These are phyloP conservation scores for Schizothorax lantsangensis DNA, from an alignment of 2,797 vertebrate genomes.

Conservation along the genomic window DNA sequence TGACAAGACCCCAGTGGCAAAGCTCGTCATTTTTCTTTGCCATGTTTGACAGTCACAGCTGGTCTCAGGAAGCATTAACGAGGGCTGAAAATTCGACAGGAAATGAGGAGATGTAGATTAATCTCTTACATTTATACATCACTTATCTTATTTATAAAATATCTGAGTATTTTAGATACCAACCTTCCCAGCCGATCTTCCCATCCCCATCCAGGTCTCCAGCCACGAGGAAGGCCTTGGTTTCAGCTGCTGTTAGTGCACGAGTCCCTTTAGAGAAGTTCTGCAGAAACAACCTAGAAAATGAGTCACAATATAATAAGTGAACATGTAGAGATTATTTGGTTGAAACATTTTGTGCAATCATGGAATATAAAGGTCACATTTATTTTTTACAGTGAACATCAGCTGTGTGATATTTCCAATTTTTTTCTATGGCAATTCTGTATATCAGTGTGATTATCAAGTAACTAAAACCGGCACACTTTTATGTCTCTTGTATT, in stretches of 20 bases:
- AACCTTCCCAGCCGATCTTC: slow-evolving; percentile 78
- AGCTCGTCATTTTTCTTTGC: neutral
- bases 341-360: neutral
- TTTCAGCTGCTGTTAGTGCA: slow-evolving; percentile 72
- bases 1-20: neutral
- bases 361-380: neutral
- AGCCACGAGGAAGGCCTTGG: slow-evolving; percentile 73
- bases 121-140: neutral
- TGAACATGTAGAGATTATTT: neutral
- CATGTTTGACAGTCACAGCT: neutral
- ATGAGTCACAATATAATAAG: neutral
- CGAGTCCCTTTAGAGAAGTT: slow-evolving; percentile 76
- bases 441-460: neutral
- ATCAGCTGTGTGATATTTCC: neutral
- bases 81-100: slow-evolving; percentile 75
- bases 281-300: slow-evolving; percentile 75
- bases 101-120: slow-evolving; percentile 25
- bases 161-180: neutral
- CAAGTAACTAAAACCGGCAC: neutral
- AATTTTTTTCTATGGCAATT: neutral
- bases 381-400: neutral
- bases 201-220: slow-evolving; percentile 76
- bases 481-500: neutral
- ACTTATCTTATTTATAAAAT: neutral
- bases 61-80: slow-evolving; percentile 72